These are phyloP conservation scores for Monopis laevigella DNA, from an alignment of 2,888 invertebrate species.

Conservation along the genomic window DNA sequence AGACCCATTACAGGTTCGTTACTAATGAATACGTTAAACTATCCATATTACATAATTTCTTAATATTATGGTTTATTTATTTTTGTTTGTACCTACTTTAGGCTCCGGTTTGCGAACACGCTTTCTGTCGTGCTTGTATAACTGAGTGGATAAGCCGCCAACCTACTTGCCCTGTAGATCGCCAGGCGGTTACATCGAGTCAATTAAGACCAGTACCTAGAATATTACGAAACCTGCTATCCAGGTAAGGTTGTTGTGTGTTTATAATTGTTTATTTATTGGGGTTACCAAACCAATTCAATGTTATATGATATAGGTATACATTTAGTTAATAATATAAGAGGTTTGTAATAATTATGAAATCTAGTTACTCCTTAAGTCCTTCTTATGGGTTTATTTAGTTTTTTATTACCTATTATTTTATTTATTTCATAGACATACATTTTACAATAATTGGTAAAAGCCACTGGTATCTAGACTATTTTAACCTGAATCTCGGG, in stretches of 20 bases:
- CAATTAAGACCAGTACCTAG: constrained; percentile 93
- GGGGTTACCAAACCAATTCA: neutral
- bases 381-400: too few species aligned
- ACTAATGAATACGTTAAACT: constrained; percentile 6
- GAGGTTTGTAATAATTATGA: too few species aligned
- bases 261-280: neutral
- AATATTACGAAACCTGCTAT: constrained; percentile 90
- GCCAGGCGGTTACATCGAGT: constrained; percentile 87
- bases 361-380: too few species aligned
- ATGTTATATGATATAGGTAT: neutral
- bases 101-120: constrained; percentile 97
- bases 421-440: too few species aligned
- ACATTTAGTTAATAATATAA: too few species aligned
- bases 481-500: too few species aligned
- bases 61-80: constrained; percentile 8
- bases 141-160: constrained; percentile 95
- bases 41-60: neutral
- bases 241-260: constrained; percentile 67
- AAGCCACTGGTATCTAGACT: too few species aligned
- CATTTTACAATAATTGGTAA: too few species aligned
- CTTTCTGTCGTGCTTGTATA: constrained; percentile 93
- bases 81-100: constrained; percentile 32
- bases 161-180: constrained; percentile 94
- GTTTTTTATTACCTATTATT: too few species aligned
- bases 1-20: constrained; percentile 89